Evolutionary conservation across 2,113 vertebrate species (phyloP).

Genomic region (Penelope pileata): DNA sequence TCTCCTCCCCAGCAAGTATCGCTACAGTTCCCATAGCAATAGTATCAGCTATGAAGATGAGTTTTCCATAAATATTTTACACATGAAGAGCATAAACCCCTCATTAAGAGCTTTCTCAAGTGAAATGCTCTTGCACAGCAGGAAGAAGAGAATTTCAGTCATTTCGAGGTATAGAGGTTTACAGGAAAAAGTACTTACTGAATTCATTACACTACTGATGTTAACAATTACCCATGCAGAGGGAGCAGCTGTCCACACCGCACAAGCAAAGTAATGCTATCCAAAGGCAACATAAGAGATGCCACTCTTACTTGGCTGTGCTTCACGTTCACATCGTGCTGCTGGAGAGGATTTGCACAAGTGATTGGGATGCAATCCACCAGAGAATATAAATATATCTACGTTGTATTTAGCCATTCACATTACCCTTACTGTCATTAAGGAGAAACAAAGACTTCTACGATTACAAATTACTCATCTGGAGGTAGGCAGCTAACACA

Average conservation of each 20-base stretch:
- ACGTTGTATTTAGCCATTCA: not conserved
- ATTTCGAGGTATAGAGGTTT: not conserved
- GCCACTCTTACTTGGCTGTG: not conserved
- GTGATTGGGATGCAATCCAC: not conserved
- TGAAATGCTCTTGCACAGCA: not conserved
- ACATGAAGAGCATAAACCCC: not conserved
- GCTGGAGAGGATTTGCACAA: not conserved
- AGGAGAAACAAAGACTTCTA: not conserved
- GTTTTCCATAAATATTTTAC: not conserved
- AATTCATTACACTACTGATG: accelerated
- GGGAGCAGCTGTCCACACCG: not conserved
- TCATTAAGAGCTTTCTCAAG: not conserved
- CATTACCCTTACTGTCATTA: not conserved
- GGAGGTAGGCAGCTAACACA: not conserved
- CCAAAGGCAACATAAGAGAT: not conserved
- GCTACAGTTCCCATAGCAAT: not conserved
- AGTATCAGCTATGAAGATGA: not conserved
- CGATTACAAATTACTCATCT: not conserved
- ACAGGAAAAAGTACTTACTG: not conserved
- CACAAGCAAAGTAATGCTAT: not conserved
- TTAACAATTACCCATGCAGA: not conserved
- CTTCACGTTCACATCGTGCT: not conserved
- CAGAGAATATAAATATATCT: accelerated
- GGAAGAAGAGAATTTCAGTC: not conserved
- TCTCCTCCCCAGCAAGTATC: not conserved